Percentiles rank a stretch among this genome's conserved stretches.
Conservation (phyloP, 2,888 invertebrate species). For the Leucophenga maculata region DNA sequence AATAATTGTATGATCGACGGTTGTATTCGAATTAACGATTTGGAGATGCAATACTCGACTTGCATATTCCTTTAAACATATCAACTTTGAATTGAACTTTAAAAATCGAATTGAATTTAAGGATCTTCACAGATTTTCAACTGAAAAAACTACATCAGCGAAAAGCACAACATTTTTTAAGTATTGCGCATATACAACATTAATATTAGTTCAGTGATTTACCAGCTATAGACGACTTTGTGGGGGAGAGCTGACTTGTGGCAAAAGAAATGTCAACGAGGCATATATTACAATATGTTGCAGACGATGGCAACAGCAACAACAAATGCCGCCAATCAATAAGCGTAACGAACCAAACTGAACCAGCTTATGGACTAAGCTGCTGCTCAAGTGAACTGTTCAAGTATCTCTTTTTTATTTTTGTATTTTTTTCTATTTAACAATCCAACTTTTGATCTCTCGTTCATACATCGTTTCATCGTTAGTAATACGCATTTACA, state of each 20-base stretch:
- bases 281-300: conserved; percentile 19
- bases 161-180: too few relatives aligned
- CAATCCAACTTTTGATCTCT: background rate
- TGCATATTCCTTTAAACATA: too few relatives aligned
- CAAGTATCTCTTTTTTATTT: background rate
- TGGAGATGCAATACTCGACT: too few relatives aligned
- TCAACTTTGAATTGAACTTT: too few relatives aligned
- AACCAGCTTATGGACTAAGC: background rate
- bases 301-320: conserved; percentile 1
- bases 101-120: too few relatives aligned
- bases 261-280: conserved; percentile 34
- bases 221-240: background rate
- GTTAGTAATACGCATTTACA: background rate
- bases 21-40: too few relatives aligned
- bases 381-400: background rate
- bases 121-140: too few relatives aligned
- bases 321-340: background rate
- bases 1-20: too few relatives aligned
- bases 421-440: too few relatives aligned
- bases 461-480: conserved; percentile 1
- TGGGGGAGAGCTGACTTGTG: conserved; percentile 25
- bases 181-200: too few relatives aligned
- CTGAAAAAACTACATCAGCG: too few relatives aligned
- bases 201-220: too few relatives aligned
- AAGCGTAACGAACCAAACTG: background rate